Base-by-base conservation (phyloP, 2,113 vertebrate species). In the Odontophorus gujanensis region DNA sequence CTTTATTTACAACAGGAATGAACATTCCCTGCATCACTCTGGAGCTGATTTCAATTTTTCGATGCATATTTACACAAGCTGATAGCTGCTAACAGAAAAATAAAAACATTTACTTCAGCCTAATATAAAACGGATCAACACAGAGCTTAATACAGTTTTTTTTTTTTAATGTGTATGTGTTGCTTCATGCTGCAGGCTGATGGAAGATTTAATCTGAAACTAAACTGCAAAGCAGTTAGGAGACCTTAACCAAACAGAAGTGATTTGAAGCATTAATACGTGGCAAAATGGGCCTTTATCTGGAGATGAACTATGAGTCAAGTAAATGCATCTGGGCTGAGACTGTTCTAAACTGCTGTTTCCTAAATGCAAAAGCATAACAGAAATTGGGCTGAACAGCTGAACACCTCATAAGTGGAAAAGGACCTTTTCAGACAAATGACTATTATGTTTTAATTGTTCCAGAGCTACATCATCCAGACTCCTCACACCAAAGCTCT, bases 221-320 rank as follows among this genome's bases (percentile, higher is more conserved):
- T 61, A 62, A 87, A 57, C 18, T 57, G 91, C 61, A 86, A 90
- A 81, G 68, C 43, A 81, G 83, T 65, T 24, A 34, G 13, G 84
- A 90, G 28, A 74, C 14, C 40, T 94, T 86, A 91, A 72, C 30
- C 32, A 91, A 91, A 68, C 10, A 58, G 22, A 87, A 93, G 19
- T 42, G 3, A 82, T 89, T 93, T 87, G 72, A 69, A 87, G 42
- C 71, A 67, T 53, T 77, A 76, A 10, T 14, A 83, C 20, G 34
- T 63, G 21, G 79, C 32, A 81, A 89, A 91, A 73, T 0, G 3
- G 51, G 32, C 53, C 62, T 59, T 73, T 76, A 74, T 58, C 25
- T 32, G 45, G 24, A 87, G 42, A 76, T 22, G 82, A 92, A 80
- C 0, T 3, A 66, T 43, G 5, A 66, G 36, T 58, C 38, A 75